phyloP scores from a whole-genome alignment of 2,888 invertebrate genomes.

The Rhodophaea formosa region DNA sequence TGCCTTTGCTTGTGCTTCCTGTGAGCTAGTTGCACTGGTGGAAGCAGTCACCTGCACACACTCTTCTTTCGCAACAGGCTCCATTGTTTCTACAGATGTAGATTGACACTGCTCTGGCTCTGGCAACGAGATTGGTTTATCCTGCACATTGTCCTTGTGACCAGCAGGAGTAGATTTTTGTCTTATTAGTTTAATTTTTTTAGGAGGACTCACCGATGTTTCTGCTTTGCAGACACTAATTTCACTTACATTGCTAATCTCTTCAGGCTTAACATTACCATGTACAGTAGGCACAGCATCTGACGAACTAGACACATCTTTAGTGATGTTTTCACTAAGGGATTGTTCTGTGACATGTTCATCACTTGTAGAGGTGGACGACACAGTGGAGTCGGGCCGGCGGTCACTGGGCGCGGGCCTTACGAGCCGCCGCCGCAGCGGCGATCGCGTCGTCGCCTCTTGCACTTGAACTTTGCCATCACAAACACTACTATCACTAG shows the following conservation, averaged over 20 bases:
- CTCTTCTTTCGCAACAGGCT: constrained; percentile 33
- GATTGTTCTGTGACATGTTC: constrained; percentile 45
- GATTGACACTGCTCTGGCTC: constrained; percentile 63
- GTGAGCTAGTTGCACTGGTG: constrained; percentile 37
- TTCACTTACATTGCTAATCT: constrained; percentile 73
- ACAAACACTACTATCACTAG: constrained; percentile 72
- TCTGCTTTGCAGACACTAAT: constrained; percentile 77
- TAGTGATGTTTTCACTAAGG: constrained; percentile 55
- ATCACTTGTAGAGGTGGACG: constrained; percentile 72
- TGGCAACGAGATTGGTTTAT: constrained; percentile 32
- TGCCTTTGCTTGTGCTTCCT: constrained; percentile 22
- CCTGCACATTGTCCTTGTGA: constrained; percentile 42
- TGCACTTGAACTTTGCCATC: constrained; percentile 46
- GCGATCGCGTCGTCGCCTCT: constrained; percentile 56
- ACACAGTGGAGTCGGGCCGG: constrained; percentile 72
- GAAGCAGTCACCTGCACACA: constrained; percentile 34
- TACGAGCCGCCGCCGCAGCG: constrained; percentile 62
- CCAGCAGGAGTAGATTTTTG: constrained; percentile 56
- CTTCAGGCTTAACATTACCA: constrained; percentile 66
- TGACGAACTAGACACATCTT: constrained; percentile 76
- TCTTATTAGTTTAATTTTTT: constrained; percentile 75
- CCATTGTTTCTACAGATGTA: constrained; percentile 52
- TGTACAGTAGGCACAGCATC: constrained; percentile 63
- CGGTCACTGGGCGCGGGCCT: constrained; percentile 64
- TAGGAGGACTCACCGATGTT: constrained; percentile 66